Conservation (phyloP, 2,113 vertebrate species). For the Mungos mungo region DNA sequence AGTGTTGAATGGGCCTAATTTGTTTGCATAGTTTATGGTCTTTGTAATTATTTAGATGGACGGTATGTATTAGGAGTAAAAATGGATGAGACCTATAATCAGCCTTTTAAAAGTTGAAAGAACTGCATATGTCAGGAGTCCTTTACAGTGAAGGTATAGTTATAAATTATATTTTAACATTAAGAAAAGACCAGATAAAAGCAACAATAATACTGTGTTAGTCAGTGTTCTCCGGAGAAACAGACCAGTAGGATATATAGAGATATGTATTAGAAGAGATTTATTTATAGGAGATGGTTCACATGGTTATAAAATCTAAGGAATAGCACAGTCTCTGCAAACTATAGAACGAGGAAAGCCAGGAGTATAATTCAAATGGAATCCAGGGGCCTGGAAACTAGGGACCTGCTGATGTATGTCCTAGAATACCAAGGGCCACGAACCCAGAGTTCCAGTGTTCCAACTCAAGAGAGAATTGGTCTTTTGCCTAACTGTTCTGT, state of each 20-base stretch:
- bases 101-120: neutral
- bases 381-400: neutral
- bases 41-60: neutral
- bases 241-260: neutral
- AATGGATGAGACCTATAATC: neutral
- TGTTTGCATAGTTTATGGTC: neutral
- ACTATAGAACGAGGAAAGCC: neutral
- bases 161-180: slow-evolving; percentile 20
- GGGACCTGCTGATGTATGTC: neutral
- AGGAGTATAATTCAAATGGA: neutral
- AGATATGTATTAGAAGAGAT: neutral
- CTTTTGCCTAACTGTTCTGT: neutral
- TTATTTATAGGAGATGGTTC: neutral
- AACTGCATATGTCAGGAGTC: neutral
- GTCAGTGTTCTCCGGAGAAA: neutral
- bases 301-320: neutral
- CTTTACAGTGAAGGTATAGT: neutral
- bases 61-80: neutral
- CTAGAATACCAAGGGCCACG: neutral
- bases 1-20: neutral
- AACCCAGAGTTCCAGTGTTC: neutral
- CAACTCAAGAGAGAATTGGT: neutral
- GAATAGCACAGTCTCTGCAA: neutral
- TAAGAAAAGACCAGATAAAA: neutral
- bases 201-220: neutral